Evolutionary conservation across 2,113 vertebrate genomes (phyloP).

Genomic region (Malurus elegans): DNA sequence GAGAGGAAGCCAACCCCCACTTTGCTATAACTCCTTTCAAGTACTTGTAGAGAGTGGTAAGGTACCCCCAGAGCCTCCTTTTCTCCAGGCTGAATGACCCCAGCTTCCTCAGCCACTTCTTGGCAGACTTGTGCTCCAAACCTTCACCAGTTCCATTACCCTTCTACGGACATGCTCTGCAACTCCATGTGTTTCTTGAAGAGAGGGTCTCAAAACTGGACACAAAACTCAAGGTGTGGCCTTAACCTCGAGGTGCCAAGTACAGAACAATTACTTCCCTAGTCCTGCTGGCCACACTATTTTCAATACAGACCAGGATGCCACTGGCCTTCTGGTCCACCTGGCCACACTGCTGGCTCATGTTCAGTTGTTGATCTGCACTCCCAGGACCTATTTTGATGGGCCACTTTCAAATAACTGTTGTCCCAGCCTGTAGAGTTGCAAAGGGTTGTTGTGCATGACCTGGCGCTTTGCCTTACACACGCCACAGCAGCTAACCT

Average conservation of each 20-base stretch:
- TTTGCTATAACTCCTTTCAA: background rate
- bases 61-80: background rate
- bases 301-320: background rate
- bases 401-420: background rate
- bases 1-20: background rate
- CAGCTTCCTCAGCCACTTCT: background rate
- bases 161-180: background rate
- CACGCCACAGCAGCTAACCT: background rate
- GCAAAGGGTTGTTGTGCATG: background rate
- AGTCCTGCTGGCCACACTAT: background rate
- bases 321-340: background rate
- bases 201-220: background rate
- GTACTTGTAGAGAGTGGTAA: background rate
- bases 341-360: background rate
- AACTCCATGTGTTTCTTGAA: background rate
- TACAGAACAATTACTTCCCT: background rate
- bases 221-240: background rate
- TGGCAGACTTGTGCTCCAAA: background rate
- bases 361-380: background rate
- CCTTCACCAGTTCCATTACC: background rate
- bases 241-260: background rate
- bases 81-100: background rate
- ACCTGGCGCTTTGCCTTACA: background rate
- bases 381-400: background rate
- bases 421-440: background rate